Evolutionary conservation across 2,113 vertebrate genomes (phyloP).

Genomic region (Sphyrna mokarran): DNA sequence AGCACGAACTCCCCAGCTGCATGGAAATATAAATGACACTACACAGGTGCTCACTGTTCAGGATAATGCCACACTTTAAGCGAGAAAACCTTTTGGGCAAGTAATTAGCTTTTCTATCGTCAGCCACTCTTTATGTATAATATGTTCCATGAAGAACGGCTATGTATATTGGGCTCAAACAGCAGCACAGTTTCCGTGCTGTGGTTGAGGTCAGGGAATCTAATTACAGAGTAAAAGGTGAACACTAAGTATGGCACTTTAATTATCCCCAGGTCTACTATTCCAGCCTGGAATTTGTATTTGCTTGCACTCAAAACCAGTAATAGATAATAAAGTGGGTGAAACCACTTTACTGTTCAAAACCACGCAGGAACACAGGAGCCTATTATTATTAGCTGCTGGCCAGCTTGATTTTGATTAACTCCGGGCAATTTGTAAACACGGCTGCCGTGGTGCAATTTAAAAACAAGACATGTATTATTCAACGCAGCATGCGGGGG

Average conservation of each 20-base stretch:
- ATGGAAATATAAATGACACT: not conserved
- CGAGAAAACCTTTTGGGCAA: not conserved
- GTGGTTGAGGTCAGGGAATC: not conserved
- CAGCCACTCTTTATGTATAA: not conserved
- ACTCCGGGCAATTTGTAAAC: not conserved
- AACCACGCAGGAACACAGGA: not conserved
- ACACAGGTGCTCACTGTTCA: not conserved
- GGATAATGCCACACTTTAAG: not conserved
- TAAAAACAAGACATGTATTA: not conserved
- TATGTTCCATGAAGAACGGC: not conserved
- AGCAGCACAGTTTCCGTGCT: not conserved
- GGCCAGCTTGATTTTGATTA: not conserved
- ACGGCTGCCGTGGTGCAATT: not conserved
- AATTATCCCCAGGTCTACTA: constrained; percentile 16
- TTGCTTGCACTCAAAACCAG: not conserved
- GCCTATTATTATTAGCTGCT: constrained; percentile 3
- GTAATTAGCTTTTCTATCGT: not conserved
- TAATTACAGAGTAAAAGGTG: constrained; percentile 3
- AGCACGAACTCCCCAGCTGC: not conserved
- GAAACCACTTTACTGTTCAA: not conserved
- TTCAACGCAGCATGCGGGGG: not conserved
- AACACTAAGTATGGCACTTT: not conserved
- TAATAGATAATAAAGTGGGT: not conserved
- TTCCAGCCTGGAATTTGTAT: not conserved
- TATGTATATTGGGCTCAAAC: not conserved